phyloP scores from a whole-genome alignment of 2,888 invertebrate species.

The Drosophila lutescens region DNA sequence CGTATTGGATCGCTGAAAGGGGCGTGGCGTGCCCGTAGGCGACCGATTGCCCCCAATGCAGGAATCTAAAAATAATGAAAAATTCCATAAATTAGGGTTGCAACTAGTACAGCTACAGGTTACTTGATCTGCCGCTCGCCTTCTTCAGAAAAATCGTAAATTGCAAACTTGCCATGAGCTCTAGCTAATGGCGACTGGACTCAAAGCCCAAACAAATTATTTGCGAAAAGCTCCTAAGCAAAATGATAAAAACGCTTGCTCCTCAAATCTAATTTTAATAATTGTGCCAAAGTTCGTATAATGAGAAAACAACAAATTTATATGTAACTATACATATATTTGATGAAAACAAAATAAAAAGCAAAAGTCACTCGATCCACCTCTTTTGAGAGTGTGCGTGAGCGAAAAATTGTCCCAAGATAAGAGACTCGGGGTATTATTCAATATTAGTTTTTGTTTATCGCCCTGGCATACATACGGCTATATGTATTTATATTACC shows the following conservation, averaged over 20 bases:
- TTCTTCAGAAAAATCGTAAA: constrained; percentile 75
- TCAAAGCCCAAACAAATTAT: constrained; percentile 5
- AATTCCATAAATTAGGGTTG: neutral
- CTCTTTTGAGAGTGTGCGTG: constrained; percentile 13
- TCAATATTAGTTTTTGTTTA: constrained; percentile 70
- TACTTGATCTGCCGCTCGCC: constrained; percentile 53
- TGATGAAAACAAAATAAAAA: constrained; percentile 13
- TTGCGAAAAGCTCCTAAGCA: constrained; percentile 23
- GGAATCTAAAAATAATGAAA: constrained; percentile 73
- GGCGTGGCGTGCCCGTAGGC: constrained; percentile 62
- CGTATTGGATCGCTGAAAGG: constrained; percentile 72
- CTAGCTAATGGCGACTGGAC: constrained; percentile 50
- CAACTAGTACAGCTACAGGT: neutral
- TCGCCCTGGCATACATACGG: constrained; percentile 34
- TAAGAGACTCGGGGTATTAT: constrained; percentile 61
- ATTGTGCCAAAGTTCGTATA: constrained; percentile 58
- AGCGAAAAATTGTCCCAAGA: constrained; percentile 35
- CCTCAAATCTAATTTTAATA: constrained; percentile 52
- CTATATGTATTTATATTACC: constrained; percentile 17
- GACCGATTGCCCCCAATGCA: constrained; percentile 83
- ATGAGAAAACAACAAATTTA: constrained; percentile 16
- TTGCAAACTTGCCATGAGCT: constrained; percentile 77
- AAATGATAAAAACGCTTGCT: constrained; percentile 43
- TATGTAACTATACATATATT: constrained; percentile 8
- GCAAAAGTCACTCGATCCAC: constrained; percentile 31